phyloP scores from a whole-genome alignment of 2,888 invertebrate genomes.

The Aromia moschata region DNA sequence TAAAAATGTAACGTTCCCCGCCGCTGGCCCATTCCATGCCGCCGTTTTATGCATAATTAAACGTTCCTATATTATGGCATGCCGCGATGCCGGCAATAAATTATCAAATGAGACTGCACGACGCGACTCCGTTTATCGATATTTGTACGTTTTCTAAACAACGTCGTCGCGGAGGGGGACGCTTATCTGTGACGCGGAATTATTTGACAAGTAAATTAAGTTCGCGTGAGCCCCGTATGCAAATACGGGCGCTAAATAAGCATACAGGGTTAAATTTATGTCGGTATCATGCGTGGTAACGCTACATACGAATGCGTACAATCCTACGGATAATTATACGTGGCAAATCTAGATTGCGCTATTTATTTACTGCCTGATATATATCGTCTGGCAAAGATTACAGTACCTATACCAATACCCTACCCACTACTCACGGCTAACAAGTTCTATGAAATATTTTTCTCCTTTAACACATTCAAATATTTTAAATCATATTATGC shows the following conservation, averaged over 20 bases:
- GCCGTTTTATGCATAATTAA: too few species aligned
- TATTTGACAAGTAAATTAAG: constrained; percentile 27
- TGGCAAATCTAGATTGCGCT: too few species aligned
- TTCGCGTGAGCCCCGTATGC: constrained; percentile 22
- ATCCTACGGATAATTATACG: not conserved
- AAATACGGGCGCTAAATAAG: constrained; percentile 20
- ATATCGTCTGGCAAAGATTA: too few species aligned
- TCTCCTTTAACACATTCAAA: too few species aligned
- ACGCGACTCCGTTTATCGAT: constrained; percentile 17
- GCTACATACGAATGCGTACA: constrained; percentile 1
- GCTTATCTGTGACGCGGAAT: not conserved
- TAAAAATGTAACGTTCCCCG: not conserved
- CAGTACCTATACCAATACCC: too few species aligned
- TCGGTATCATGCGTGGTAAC: constrained; percentile 6
- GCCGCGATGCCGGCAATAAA: constrained; percentile 11
- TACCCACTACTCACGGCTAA: too few species aligned
- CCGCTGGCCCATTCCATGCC: too few species aligned
- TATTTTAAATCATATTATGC: too few species aligned
- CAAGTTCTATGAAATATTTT: too few species aligned
- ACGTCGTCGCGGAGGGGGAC: too few species aligned
- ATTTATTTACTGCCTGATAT: too few species aligned
- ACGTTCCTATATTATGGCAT: constrained; percentile 17
- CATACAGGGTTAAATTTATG: constrained; percentile 6
- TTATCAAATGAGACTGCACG: constrained; percentile 16
- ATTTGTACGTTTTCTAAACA: constrained; percentile 22